Evolutionary conservation across 1,140 invertebrate genomes (phyloP), one percentile per base, ranked within the genome.

Genomic region (Drosophila kohkoa): DNA sequence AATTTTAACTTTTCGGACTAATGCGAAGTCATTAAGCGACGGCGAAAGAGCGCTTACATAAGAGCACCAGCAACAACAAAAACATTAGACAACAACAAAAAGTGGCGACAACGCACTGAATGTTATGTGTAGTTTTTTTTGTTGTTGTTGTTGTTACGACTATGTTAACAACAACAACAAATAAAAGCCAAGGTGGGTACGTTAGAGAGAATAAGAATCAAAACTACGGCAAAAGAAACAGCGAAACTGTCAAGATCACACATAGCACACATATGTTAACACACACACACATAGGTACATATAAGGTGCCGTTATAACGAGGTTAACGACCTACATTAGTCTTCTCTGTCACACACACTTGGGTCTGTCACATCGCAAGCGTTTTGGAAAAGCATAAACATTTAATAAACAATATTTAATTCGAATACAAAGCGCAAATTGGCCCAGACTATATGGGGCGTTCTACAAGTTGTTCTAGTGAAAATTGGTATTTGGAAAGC

Each of bases 281-380:
- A 51, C 15, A n/a, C 8, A 35, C 5, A 57, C 20, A 35, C 32
- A 15, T 59, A 7, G 1, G 35, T 52, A 63, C 63, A 74, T 69
- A 89, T 81, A 57, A 85, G 85, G 81, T 89, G 85, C 85, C 85
- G 85, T 89, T 89, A 89, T 85, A 89, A 79, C 81, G 86, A 90
- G 85, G 85, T 89, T 90, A 89, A 89, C 86, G 85, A 89, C 85
- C 85, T 54, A 89, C 78, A 89, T 88, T 69, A 59, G 10, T 77
- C 66, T 77, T 60, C 25, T 72, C 46, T 68, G 48, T 63, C 38
- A 32, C 63, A 52, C 20, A 32, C 51, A 72, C 69, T 69, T 65
- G 30, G n/a, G 57, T 41, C 65, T 41, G 58, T 43, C 66, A 28
- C 49, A 41, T 25, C 3, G 49, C 8, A 41, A 48, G 49, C 55